Base-by-base conservation (phyloP, 2,888 invertebrate species). In the Crocallis elinguaria region DNA sequence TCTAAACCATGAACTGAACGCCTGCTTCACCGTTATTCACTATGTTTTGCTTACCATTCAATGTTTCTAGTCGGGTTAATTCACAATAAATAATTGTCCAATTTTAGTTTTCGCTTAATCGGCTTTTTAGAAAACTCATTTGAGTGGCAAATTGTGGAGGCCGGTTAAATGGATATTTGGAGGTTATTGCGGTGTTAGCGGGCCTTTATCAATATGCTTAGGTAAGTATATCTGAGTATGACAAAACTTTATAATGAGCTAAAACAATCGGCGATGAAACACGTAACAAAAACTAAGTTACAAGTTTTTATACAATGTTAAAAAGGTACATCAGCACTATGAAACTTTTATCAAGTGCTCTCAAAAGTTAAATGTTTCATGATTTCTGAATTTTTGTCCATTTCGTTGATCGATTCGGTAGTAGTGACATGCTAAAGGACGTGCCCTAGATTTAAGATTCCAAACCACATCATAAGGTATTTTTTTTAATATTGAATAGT, bases 41-140 rank as follows among this genome's bases (percentile, higher is more conserved):
- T 48, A 32, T 33, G 21, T 32, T 37, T 33, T 33, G 53, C 37
- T 21, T 32, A 33, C 36, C 1, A 39, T 37, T 38, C 63, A 57
- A 39, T 57, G 58, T 66, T 77, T 75, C 69, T 72, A 69, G 69
- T 64, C 62, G 59, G 69, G 71, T 52, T 43, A 43, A 38, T 73
- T 73, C 70, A 69, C 66, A 73, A 81, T 84, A 84, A 87, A 88
- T 88, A 88, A 87, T 88, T 87, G 86, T 82, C 82, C 75, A 79
- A 86, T 82, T 87, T 84, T 85, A 88, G 88, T 88, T 89, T 86
- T 75, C 78, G 89, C 91, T 86, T 88, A 88, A 87, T 89, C 85
- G 81, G 88, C 89, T 85, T 87, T 89, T 90, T 89, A 90, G 91
- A 84, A 84, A 87, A 88, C 84, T 87, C 86, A 90, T 88, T 88